Evolutionary conservation across 2,797 vertebrate genomes (phyloP).

Genomic region (Hippoglossus hippoglossus): DNA sequence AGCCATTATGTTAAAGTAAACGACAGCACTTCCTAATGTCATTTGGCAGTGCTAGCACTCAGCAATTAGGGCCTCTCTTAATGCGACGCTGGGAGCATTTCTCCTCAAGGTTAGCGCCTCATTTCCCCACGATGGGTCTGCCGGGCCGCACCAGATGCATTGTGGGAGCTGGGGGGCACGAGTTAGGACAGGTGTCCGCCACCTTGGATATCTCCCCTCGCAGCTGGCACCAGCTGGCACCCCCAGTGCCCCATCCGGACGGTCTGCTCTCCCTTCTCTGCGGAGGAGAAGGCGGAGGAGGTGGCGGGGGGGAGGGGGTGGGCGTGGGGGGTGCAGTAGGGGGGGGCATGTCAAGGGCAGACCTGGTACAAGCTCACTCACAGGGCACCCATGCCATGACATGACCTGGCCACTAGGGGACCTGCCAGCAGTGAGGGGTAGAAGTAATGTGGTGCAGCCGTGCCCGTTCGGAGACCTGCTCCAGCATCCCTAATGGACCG

Average conservation of each 20-base stretch:
- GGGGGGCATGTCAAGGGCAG: slow-evolving; percentile 85
- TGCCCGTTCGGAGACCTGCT: slow-evolving; percentile 80
- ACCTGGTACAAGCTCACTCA: slow-evolving; percentile 86
- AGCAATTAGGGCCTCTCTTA: slow-evolving; percentile 86
- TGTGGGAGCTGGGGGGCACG: slow-evolving; percentile 84
- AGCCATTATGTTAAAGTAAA: slow-evolving; percentile 87
- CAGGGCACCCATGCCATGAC: slow-evolving; percentile 86
- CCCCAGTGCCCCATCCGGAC: slow-evolving; percentile 85
- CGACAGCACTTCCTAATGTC: slow-evolving; percentile 87
- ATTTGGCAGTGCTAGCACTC: slow-evolving; percentile 83
- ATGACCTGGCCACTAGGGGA: slow-evolving; percentile 86
- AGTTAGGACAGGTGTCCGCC: slow-evolving; percentile 87
- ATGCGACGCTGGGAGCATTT: slow-evolving; percentile 86
- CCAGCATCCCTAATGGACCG: slow-evolving; percentile 84
- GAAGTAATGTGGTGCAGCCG: slow-evolving; percentile 82
- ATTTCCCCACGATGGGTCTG: slow-evolving; percentile 87
- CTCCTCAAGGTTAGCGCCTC: slow-evolving; percentile 87
- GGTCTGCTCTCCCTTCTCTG: slow-evolving; percentile 78
- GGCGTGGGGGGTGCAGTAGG: slow-evolving; percentile 13
- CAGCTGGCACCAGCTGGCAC: slow-evolving; percentile 87
- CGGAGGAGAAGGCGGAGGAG: slow-evolving; percentile 68
- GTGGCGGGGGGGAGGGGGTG: slow-evolving; percentile 25
- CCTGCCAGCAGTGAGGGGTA: slow-evolving; percentile 79
- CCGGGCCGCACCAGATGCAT: slow-evolving; percentile 84
- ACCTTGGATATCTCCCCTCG: slow-evolving; percentile 85